phyloP scores from a whole-genome alignment of 2,888 invertebrate genomes.

The Drosophila trichaetosa region DNA sequence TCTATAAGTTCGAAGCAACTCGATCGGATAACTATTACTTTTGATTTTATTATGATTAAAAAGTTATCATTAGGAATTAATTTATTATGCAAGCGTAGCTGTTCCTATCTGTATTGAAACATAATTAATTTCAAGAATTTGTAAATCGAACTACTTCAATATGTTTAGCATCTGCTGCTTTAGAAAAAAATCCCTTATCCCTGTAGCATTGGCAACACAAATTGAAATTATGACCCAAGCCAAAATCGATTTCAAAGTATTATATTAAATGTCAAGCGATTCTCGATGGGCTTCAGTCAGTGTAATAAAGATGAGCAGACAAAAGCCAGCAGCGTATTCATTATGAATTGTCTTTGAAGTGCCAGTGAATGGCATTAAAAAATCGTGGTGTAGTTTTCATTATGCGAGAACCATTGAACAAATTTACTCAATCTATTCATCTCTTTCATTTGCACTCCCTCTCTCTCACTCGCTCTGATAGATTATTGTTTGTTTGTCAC shows the following conservation, averaged over 20 bases:
- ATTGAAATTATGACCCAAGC: constrained; percentile 63
- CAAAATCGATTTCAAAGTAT: constrained; percentile 40
- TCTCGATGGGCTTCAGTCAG: constrained; percentile 2
- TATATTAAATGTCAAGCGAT: constrained; percentile 58
- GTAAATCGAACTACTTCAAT: background rate
- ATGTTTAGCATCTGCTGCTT: constrained; percentile 54
- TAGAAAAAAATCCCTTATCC: background rate
- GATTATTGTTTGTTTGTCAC: constrained; percentile 60
- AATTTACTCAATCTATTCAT: constrained; percentile 54
- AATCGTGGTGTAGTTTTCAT: constrained; percentile 65
- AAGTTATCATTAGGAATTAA: background rate
- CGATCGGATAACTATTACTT: background rate
- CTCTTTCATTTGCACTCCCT: constrained; percentile 15
- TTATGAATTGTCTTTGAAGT: constrained; percentile 75
- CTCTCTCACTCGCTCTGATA: constrained; percentile 19
- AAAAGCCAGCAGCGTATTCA: constrained; percentile 28
- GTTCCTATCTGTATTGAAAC: background rate
- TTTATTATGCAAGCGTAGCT: background rate
- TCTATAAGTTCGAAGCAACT: background rate
- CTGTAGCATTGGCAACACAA: constrained; percentile 43
- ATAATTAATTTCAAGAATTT: background rate
- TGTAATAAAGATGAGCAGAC: constrained; percentile 31
- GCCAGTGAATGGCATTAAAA: constrained; percentile 75
- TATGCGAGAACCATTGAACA: constrained; percentile 76
- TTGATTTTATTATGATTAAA: background rate